A percentile compares a stretch with the other conserved stretches of the same genome.
Evolutionary conservation across 2,888 invertebrate genomes (phyloP).

Genomic region (Apoda limacodes): DNA sequence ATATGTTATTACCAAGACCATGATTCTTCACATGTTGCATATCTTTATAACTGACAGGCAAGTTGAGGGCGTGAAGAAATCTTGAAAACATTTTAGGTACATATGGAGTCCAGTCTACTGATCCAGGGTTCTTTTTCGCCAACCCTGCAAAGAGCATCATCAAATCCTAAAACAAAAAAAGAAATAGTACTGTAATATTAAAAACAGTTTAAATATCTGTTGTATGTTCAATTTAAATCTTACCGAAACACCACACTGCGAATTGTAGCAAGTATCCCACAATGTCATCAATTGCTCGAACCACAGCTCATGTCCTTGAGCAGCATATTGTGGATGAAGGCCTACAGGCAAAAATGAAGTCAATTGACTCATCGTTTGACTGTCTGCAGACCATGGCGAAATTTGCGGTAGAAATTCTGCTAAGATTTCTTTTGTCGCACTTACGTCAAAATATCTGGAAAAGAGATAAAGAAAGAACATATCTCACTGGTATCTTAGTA

Average conservation of each 20-base stretch:
- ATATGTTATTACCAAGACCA: conserved; percentile 61
- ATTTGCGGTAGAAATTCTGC: conserved; percentile 84
- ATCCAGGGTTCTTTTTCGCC: conserved; percentile 81
- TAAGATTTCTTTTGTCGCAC: conserved; percentile 87
- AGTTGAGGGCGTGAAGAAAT: conserved; percentile 77
- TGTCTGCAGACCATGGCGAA: conserved; percentile 76
- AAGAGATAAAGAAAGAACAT: not conserved
- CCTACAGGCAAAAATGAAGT: conserved; percentile 82
- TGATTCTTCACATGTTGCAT: conserved; percentile 68
- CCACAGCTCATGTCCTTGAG: conserved; percentile 81
- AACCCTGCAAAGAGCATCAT: conserved; percentile 80
- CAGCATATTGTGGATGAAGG: conserved; percentile 71
- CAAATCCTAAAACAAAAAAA: conserved; percentile 65
- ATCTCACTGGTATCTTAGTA: no score
- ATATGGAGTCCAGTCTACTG: conserved; percentile 89
- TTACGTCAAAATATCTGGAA: conserved; percentile 76
- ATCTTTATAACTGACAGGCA: conserved; percentile 83
- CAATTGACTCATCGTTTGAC: conserved; percentile 71
- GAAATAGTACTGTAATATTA: conserved; percentile 1
- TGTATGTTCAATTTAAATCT: conserved; percentile 20
- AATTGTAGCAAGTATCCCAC: conserved; percentile 83
- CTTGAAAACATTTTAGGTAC: conserved; percentile 81
- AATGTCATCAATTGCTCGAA: conserved; percentile 81
- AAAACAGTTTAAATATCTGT: not conserved
- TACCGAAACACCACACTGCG: conserved; percentile 72